Conservation (phyloP, 2,113 vertebrate genomes). For the Xenopus laevis region DNA sequence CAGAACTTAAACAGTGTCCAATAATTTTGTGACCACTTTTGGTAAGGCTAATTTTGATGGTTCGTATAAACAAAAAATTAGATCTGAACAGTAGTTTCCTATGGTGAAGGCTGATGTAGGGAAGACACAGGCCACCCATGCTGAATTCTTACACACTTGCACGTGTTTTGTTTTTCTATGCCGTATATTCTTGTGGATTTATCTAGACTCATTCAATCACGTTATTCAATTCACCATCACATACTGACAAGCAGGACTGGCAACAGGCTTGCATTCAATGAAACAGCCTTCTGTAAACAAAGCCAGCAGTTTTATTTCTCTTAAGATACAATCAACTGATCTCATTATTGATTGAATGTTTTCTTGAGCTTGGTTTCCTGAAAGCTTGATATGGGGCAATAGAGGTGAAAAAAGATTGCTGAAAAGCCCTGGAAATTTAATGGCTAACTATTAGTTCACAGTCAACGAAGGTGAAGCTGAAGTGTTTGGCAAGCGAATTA, state of each 20-base stretch:
- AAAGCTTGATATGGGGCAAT: constrained; percentile 69
- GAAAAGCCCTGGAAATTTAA: constrained; percentile 63
- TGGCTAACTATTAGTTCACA: constrained; percentile 59
- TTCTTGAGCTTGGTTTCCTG: constrained; percentile 75
- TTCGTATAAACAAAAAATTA: background rate
- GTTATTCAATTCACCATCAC: constrained; percentile 58
- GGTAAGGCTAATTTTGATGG: constrained; percentile 13
- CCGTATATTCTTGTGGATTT: constrained; percentile 59
- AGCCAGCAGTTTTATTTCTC: constrained; percentile 66
- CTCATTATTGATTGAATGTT: constrained; percentile 73
- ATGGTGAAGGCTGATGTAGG: background rate
- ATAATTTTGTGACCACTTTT: constrained; percentile 9
- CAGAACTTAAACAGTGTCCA: background rate
- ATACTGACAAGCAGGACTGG: constrained; percentile 64
- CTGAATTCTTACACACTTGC: constrained; percentile 47
- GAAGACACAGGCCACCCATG: constrained; percentile 51
- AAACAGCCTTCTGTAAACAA: constrained; percentile 69
- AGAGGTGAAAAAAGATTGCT: constrained; percentile 70
- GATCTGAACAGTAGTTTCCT: background rate
- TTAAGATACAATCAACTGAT: constrained; percentile 78
- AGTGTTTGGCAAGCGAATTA: constrained; percentile 66
- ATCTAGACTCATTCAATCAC: constrained; percentile 63
- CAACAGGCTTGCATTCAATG: constrained; percentile 60
- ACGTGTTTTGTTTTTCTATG: constrained; percentile 55
- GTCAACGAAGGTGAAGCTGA: constrained; percentile 54